Evolutionary conservation across 2,113 vertebrate species (phyloP).

Genomic region (Nothoprocta pentlandii): DNA sequence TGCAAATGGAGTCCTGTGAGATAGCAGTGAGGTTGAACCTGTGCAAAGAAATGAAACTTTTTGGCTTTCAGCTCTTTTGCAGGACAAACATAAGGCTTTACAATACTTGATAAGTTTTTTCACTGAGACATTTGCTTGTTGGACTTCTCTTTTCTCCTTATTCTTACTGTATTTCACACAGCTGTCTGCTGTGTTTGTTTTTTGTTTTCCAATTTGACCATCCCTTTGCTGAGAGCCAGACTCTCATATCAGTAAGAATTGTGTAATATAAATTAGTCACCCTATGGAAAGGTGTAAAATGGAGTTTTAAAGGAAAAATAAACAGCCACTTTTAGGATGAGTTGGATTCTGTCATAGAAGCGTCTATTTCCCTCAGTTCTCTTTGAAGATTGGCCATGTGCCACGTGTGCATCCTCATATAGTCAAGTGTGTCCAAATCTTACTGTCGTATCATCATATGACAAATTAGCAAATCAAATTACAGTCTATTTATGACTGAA

Average conservation of each 20-base stretch:
- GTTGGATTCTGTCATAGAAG: not conserved
- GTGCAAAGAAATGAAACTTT: not conserved
- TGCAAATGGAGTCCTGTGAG: not conserved
- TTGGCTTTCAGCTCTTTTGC: not conserved
- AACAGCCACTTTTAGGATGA: not conserved
- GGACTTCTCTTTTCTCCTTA: not conserved
- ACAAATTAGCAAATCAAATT: not conserved
- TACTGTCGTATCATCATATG: not conserved
- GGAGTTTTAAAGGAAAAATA: not conserved
- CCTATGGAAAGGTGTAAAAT: not conserved
- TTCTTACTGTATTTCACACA: not conserved
- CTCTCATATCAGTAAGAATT: not conserved
- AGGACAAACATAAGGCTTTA: not conserved
- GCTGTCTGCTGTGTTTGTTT: not conserved
- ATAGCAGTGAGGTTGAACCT: not conserved
- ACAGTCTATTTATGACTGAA: not conserved
- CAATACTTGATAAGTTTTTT: not conserved
- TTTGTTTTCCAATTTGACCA: not conserved
- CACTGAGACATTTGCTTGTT: not conserved
- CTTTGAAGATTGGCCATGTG: not conserved
- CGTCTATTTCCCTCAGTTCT: not conserved
- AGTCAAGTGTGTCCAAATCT: not conserved
- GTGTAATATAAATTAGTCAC: not conserved
- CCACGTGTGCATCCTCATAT: not conserved
- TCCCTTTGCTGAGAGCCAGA: not conserved